Base-by-base conservation (phyloP, 2,113 vertebrate genomes). In the Entelurus aequoreus region DNA sequence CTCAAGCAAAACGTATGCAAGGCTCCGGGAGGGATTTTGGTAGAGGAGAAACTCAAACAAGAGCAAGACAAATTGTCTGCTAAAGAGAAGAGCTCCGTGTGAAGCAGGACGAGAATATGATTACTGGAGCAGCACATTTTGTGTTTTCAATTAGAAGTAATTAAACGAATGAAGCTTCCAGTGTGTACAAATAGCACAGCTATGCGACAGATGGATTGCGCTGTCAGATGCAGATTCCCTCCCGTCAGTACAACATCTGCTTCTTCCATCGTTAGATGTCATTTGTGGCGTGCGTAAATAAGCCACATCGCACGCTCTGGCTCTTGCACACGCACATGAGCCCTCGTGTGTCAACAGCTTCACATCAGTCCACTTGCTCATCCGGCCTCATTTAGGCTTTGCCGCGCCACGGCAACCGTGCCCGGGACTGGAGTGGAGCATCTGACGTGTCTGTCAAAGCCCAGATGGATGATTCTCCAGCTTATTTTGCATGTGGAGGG, bases 271-370 rank as follows among this genome's bases (percentile, higher is more conserved):
- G 13, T 6, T 11, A 46, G 16, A 38, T 48, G 70, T 86, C 62
- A 86, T 90, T 88, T 90, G 86, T 75, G 75, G 35, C 13, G 53
- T 87, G 88, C 87, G 88, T 89, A 87, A 89, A 89, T 84, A 77
- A 86, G 81, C 65, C 70, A 68, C 47, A 74, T 75, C 66, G 53
- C 72, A 19, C 14, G 48, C 65, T 77, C 69, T 71, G 75, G 60
- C 65, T 60, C 48, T 66, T 67, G 59, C 69, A 66, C 74, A 79
- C 87, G 81, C 83, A 88, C 88, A 88, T 84, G 69, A 80, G 74
- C 71, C 60, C 35, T 73, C 51, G 62, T 51, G 69, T 84, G 74
- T 83, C 78, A 86, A 81, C 78, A 81, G 63, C 53, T 54, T 72
- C 62, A 65, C 44, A 79, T 80, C 69, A 78, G 65, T 78, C 65